These are phyloP conservation scores for Eupristina koningsbergeri DNA, from an alignment of 1,140 invertebrate genomes.

Conservation along the genomic window DNA sequence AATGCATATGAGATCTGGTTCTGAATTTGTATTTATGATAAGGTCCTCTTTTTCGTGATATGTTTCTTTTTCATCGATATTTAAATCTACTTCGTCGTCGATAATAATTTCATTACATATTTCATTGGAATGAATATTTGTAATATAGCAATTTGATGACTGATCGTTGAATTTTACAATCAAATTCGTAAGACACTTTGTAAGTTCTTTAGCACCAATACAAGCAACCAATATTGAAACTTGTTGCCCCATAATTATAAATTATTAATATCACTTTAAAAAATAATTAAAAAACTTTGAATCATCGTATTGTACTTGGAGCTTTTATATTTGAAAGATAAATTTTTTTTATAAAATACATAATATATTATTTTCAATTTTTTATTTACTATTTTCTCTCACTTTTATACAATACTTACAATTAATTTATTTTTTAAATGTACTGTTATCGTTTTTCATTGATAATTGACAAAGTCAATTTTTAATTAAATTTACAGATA, in stretches of 20 bases:
- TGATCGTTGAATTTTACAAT: conserved; percentile 62
- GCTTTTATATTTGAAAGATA: too few species aligned
- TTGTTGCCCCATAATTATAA: conserved; percentile 77
- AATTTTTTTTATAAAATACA: too few species aligned
- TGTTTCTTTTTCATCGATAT: conserved; percentile 44
- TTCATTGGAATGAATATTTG: conserved; percentile 32
- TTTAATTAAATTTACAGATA: too few species aligned
- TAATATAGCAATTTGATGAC: conserved; percentile 55
- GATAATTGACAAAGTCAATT: too few species aligned
- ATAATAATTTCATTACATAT: conserved; percentile 27
- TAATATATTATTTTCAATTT: too few species aligned
- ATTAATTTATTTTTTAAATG: too few species aligned
- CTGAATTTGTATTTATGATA: conserved; percentile 11
- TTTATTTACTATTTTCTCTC: too few species aligned
- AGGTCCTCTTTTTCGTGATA: conserved; percentile 45
- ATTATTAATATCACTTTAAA: not conserved
- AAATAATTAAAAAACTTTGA: not conserved
- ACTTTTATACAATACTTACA: too few species aligned
- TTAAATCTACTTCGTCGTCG: conserved; percentile 28
- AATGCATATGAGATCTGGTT: conserved; percentile 41
- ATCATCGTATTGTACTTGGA: too few species aligned
- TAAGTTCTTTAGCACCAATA: conserved; percentile 80
- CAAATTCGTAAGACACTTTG: conserved; percentile 76
- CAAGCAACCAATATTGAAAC: conserved; percentile 82
- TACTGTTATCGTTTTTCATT: too few species aligned